Evolutionary conservation across 2,888 invertebrate genomes (phyloP).

Genomic region (Nomada fabriciana): DNA sequence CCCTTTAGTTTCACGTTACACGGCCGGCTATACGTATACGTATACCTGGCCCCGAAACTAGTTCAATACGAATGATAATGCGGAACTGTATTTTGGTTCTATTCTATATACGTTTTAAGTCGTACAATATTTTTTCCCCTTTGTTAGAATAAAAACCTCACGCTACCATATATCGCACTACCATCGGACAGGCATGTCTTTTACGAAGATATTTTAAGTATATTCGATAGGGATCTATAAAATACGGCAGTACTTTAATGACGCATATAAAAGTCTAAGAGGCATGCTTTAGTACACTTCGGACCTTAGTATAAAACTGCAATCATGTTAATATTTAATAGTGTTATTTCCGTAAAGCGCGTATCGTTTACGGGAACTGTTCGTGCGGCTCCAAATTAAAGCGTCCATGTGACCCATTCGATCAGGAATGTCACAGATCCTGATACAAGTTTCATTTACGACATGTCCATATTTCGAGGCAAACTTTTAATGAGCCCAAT

Average conservation of each 20-base stretch:
- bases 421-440: neutral
- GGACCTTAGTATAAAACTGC: neutral
- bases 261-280: neutral
- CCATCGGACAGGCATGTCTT: neutral
- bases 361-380: constrained; percentile 14
- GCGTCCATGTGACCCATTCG: constrained; percentile 6
- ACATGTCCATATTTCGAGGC: neutral
- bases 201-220: neutral
- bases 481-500: constrained; percentile 50
- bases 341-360: neutral
- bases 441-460: constrained; percentile 46
- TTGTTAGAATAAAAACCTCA: too few relatives aligned
- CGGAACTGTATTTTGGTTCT: too few relatives aligned
- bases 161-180: too few relatives aligned
- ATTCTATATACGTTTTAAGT: too few relatives aligned
- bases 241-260: neutral
- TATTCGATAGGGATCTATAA: neutral
- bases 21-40: neutral
- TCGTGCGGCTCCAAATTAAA: constrained; percentile 22
- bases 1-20: constrained; percentile 20
- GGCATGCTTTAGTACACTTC: neutral
- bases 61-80: neutral
- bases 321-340: constrained; percentile 42
- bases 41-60: neutral
- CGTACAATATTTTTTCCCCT: too few relatives aligned